A percentile compares a stretch with the other conserved stretches of the same genome.
Evolutionary conservation across 2,113 vertebrate species (phyloP).

Genomic region (Gymnocephalus cernua): DNA sequence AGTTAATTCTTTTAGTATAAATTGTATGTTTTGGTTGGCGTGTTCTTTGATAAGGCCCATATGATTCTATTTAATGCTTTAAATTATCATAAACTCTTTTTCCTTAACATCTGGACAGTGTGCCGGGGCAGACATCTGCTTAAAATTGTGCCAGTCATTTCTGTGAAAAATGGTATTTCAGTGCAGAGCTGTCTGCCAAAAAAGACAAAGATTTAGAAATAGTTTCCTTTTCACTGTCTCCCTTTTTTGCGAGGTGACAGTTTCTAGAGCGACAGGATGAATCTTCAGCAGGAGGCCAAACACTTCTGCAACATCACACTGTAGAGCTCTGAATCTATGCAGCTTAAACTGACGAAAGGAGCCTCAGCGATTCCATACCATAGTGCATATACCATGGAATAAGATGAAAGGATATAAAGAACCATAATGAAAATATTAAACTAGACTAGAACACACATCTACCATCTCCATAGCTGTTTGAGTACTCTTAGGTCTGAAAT

Average conservation of each 20-base stretch:
- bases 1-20: neutral
- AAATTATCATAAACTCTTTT: constrained; percentile 19
- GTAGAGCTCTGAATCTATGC: constrained; percentile 11
- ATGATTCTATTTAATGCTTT: neutral
- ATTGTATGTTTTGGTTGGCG: neutral
- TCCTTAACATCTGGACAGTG: constrained; percentile 54
- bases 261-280: constrained; percentile 14
- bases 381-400: constrained; percentile 2
- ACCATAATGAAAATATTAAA: constrained; percentile 14
- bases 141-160: constrained; percentile 59
- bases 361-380: neutral
- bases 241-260: constrained; percentile 35
- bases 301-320: constrained; percentile 17
- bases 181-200: constrained; percentile 45
- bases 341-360: constrained; percentile 2
- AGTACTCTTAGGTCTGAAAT: neutral
- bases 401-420: constrained; percentile 32
- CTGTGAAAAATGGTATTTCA: constrained; percentile 50
- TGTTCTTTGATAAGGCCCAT: neutral
- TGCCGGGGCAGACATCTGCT: constrained; percentile 45
- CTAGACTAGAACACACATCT: neutral
- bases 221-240: constrained; percentile 60
- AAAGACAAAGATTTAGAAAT: constrained; percentile 54
- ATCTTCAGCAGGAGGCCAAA: constrained; percentile 26
- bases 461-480: neutral